These are phyloP conservation scores for Harpagoxenus sublaevis DNA, from an alignment of 2,888 invertebrate species.

Conservation along the genomic window DNA sequence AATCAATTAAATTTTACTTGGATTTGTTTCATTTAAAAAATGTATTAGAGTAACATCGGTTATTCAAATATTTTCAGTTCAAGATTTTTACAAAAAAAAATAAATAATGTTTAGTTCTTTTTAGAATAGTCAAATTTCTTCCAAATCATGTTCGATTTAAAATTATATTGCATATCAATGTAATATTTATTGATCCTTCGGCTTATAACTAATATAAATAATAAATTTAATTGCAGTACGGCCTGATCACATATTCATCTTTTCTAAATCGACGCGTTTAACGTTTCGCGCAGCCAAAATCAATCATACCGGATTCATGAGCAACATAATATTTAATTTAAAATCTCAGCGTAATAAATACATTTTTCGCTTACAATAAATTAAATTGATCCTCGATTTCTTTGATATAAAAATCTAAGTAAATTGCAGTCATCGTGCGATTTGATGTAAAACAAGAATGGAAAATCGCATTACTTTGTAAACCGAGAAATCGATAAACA, in stretches of 20 bases:
- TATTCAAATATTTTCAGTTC: background rate
- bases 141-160: background rate
- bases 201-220: background rate
- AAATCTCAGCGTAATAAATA: background rate
- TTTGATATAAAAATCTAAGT: background rate
- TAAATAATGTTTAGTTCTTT: background rate
- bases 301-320: background rate
- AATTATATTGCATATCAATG: background rate
- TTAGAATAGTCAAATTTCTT: background rate
- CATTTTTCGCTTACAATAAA: background rate
- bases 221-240: background rate
- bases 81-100: background rate
- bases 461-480: background rate
- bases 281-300: background rate
- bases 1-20: background rate
- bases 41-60: background rate
- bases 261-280: background rate
- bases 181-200: conserved; percentile 4
- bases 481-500: background rate
- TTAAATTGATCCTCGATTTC: background rate
- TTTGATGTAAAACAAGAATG: background rate
- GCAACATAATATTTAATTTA: background rate
- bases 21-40: background rate
- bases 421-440: background rate
- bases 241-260: background rate